Percentiles rank a stretch among this genome's conserved stretches.
Evolutionary conservation across 2,888 invertebrate genomes (phyloP).

Genomic region (Pterobdella sp.): DNA sequence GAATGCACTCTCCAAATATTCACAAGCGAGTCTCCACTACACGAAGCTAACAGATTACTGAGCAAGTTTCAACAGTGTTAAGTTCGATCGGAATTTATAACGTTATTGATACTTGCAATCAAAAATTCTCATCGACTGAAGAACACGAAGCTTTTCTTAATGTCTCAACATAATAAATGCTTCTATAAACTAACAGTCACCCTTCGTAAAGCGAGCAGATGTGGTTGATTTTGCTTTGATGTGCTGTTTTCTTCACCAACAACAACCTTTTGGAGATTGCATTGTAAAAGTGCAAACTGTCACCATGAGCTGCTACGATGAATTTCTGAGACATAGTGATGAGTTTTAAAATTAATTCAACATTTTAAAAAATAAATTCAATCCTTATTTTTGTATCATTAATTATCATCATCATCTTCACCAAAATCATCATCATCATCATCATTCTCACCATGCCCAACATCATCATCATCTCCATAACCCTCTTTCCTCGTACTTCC

Average conservation of each 20-base stretch:
- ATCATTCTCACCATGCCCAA: too few species aligned
- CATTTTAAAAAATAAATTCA: too few species aligned
- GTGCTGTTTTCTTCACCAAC: not conserved
- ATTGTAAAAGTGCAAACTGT: conserved; percentile 14
- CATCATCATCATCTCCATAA: not conserved
- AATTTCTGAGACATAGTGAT: not conserved
- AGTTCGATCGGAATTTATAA: not conserved
- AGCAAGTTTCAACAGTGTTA: not conserved
- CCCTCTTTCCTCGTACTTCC: not conserved
- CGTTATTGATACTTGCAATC: not conserved
- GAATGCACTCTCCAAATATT: conserved; percentile 10
- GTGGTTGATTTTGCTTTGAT: conserved; percentile 15
- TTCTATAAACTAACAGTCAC: not conserved
- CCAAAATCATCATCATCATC: too few species aligned
- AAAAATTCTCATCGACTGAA: not conserved
- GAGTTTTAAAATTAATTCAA: not conserved
- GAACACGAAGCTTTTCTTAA: not conserved
- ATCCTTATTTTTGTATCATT: too few species aligned
- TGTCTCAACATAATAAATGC: not conserved
- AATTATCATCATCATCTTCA: too few species aligned
- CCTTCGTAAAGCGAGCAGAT: conserved; percentile 6
- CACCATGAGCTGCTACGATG: conserved; percentile 19
- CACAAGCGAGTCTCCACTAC: conserved; percentile 4
- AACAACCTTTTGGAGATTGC: not conserved
- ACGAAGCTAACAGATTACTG: conserved; percentile 13